Evolutionary conservation across 2,113 vertebrate genomes (phyloP), one percentile per base, ranked within the genome.

Genomic region (Sarotherodon lohbergeri): DNA sequence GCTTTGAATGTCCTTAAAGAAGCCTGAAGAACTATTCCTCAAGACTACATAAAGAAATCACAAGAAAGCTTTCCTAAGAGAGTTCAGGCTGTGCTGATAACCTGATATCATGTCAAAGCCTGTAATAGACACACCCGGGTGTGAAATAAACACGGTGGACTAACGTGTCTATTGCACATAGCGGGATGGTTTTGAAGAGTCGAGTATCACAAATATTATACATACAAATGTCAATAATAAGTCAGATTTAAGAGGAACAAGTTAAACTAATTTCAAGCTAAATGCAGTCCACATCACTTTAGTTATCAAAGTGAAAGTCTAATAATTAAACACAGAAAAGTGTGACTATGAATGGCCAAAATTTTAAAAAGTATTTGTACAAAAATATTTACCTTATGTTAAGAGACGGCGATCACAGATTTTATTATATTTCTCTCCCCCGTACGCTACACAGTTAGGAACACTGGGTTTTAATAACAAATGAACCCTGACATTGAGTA

Each of bases 61-160:
- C 22, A 57, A 7, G 22, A 27, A 8, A 57, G 4, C 22, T 57
- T 7, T 27, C 22, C 22, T 56, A 56, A 56, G 22, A 56, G 11
- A 56, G 54, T 24, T 56, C 54, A 56, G 22, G 22, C 54, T 56
- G 54, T 56, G 54, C 54, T 56, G 54, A 56, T 56, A 56, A 56
- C 54, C 54, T 7, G n/a, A 13, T 56, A 24, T 24, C 54, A 24
- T 24, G 22, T 4, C 54, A 56, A 56, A 56, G 54, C 11, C 12
- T 56, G 54, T 56, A 56, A 56, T 13, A 13, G 11, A 56, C 52
- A n/a, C 19, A 54, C 50, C 22, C 0, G 10, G n/a, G 54, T 1
- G 3, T 22, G n/a, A 22, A 55, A 55, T 22, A n/a, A 22, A 22
- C 54, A 55, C 1, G 4, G 10, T 6, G n/a, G n/a, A 6, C n/a